Evolutionary conservation across 2,888 invertebrate genomes (phyloP).

Genomic region (Micropterix aruncella): DNA sequence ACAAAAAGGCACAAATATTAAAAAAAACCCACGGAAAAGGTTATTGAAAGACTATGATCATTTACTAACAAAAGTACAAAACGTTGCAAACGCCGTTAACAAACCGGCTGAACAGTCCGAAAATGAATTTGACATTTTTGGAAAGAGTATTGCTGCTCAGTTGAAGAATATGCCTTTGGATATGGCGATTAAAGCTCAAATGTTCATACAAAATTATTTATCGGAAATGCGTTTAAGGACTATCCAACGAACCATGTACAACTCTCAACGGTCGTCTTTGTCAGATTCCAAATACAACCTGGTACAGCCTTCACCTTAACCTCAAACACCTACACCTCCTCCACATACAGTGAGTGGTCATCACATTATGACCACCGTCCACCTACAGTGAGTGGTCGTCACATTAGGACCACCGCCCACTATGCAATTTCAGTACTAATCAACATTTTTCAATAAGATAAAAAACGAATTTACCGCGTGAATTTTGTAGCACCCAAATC

Average conservation of each 20-base stretch:
- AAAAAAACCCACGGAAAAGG: background rate
- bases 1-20: background rate
- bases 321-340: background rate
- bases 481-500: too few relatives aligned
- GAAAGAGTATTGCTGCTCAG: background rate
- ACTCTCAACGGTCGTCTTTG: background rate
- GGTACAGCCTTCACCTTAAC: background rate
- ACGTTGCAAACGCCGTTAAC: background rate
- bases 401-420: too few relatives aligned
- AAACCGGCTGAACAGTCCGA: background rate
- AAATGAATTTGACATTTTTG: background rate
- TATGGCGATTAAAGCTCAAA: background rate
- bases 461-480: too few relatives aligned
- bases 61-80: background rate
- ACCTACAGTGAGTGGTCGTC: too few relatives aligned
- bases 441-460: too few relatives aligned
- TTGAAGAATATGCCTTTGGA: background rate
- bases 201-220: background rate
- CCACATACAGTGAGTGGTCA: too few relatives aligned
- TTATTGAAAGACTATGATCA: background rate
- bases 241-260: background rate
- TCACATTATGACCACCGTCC: too few relatives aligned
- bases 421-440: too few relatives aligned
- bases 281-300: background rate
- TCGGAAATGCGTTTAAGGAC: slow-evolving; percentile 1